Conservation (phyloP, 2,888 invertebrate species). For the Troides helena region DNA sequence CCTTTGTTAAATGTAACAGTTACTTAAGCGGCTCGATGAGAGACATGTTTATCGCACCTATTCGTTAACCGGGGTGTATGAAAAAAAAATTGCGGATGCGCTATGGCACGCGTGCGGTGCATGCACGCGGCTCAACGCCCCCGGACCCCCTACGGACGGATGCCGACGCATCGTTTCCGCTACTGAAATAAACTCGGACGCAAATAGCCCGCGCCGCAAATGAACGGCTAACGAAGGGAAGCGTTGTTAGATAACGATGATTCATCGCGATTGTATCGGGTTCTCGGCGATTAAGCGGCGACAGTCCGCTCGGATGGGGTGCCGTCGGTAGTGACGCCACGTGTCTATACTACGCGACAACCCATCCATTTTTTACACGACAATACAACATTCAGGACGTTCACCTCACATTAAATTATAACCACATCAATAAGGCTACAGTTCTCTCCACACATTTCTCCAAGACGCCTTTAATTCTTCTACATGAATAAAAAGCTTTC, state of each 20-base stretch:
- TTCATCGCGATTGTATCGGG: slow-evolving; percentile 32
- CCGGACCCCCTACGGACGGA: slow-evolving; percentile 48
- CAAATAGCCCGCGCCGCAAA: slow-evolving; percentile 37
- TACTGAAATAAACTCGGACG: slow-evolving; percentile 39
- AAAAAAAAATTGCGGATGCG: slow-evolving; percentile 17
- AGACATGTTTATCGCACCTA: slow-evolving; percentile 27
- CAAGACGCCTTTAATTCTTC: too few species aligned
- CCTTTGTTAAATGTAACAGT: too few species aligned
- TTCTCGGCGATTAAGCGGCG: slow-evolving; percentile 23
- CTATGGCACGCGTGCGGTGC: slow-evolving; percentile 12
- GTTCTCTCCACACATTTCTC: too few species aligned
- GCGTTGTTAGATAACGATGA: slow-evolving; percentile 36
- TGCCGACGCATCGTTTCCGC: slow-evolving; percentile 41
- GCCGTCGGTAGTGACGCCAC: slow-evolving; percentile 22
- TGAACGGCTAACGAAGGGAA: slow-evolving; percentile 34
- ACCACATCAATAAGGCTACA: too few species aligned
- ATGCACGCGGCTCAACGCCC: slow-evolving; percentile 37
- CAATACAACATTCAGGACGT: too few species aligned
- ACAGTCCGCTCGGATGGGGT: slow-evolving; percentile 29
- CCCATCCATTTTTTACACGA: not conserved
- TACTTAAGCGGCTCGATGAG: slow-evolving; percentile 2
- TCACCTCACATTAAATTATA: too few species aligned
- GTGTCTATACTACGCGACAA: slow-evolving; percentile 14
- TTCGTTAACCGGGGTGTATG: slow-evolving; percentile 23
- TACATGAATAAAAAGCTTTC: too few species aligned